Evolutionary conservation across 2,888 invertebrate species (phyloP).

Genomic region (Lithophane socia): DNA sequence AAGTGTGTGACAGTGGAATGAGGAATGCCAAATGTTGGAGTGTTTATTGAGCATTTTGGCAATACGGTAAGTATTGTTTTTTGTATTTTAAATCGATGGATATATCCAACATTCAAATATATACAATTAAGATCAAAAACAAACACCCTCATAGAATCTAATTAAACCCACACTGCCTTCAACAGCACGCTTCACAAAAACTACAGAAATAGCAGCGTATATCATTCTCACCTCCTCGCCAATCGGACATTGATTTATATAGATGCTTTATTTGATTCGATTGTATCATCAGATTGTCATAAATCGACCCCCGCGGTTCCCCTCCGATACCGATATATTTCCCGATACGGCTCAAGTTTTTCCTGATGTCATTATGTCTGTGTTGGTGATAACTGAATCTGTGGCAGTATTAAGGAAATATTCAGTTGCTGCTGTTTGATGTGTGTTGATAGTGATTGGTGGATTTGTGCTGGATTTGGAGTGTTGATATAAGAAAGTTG

Average conservation of each 20-base stretch:
- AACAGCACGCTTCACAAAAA: constrained; percentile 42
- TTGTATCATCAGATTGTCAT: constrained; percentile 90
- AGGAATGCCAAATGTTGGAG: neutral
- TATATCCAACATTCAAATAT: no score
- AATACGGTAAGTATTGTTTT: neutral
- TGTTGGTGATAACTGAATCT: constrained; percentile 86
- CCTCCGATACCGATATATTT: constrained; percentile 75
- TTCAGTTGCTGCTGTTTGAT: constrained; percentile 68
- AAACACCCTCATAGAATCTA: constrained; percentile 11
- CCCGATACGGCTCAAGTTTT: constrained; percentile 79
- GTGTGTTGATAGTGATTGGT: constrained; percentile 41
- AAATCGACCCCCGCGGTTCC: constrained; percentile 80
- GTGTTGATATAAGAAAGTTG: neutral
- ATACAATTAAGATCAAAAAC: neutral
- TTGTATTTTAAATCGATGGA: neutral
- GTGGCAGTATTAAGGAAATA: constrained; percentile 71
- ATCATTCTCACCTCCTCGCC: constrained; percentile 79
- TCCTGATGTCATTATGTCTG: constrained; percentile 87
- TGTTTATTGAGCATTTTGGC: neutral
- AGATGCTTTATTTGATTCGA: constrained; percentile 89
- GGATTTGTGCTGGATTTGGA: constrained; percentile 5
- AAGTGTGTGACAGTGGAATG: neutral
- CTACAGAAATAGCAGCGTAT: constrained; percentile 68
- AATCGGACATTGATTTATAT: constrained; percentile 89
- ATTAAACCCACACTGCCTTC: constrained; percentile 36